Percentiles rank a stretch among this genome's conserved stretches.
phyloP scores from a whole-genome alignment of 2,797 vertebrate species.

The Xenopus petersii region DNA sequence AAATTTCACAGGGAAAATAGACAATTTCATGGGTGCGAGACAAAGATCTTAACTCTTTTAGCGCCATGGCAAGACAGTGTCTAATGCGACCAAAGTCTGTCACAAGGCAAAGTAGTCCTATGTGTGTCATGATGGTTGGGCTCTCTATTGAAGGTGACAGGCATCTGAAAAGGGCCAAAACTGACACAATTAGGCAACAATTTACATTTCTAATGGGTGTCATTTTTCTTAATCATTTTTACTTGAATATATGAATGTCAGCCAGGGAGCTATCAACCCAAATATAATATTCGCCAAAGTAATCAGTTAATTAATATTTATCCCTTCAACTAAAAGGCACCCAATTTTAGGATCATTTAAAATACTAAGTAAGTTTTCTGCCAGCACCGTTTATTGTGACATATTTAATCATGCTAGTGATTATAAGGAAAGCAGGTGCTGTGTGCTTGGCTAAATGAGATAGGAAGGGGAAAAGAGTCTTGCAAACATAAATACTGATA shows the following conservation, averaged over 20 bases:
- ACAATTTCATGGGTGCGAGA: conserved; percentile 45
- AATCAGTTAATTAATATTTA: conserved; percentile 47
- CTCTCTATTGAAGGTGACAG: conserved; percentile 38
- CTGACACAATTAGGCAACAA: conserved; percentile 40
- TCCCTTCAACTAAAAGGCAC: conserved; percentile 40
- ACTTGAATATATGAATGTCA: conserved; percentile 42
- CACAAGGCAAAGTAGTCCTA: conserved; percentile 24
- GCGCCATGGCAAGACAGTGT: conserved; percentile 4
- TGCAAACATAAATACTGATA: neutral
- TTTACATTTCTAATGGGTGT: conserved; percentile 34
- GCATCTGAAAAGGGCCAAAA: conserved; percentile 34
- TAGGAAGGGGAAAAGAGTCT: neutral
- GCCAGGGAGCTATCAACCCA: conserved; percentile 42
- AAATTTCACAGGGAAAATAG: conserved; percentile 47
- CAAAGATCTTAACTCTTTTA: conserved; percentile 39
- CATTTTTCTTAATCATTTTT: conserved; percentile 43
- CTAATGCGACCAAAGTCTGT: conserved; percentile 9
- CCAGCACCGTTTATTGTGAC: conserved; percentile 33
- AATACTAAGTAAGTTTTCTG: conserved; percentile 33
- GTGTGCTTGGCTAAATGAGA: neutral
- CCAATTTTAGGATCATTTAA: conserved; percentile 37
- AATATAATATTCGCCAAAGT: conserved; percentile 25
- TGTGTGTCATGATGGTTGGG: conserved; percentile 14
- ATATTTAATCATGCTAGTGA: conserved; percentile 35
- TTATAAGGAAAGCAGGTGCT: neutral